Percentiles rank a stretch among this genome's conserved stretches.
Evolutionary conservation across 2,113 vertebrate genomes (phyloP).

Genomic region (Gambusia affinis): DNA sequence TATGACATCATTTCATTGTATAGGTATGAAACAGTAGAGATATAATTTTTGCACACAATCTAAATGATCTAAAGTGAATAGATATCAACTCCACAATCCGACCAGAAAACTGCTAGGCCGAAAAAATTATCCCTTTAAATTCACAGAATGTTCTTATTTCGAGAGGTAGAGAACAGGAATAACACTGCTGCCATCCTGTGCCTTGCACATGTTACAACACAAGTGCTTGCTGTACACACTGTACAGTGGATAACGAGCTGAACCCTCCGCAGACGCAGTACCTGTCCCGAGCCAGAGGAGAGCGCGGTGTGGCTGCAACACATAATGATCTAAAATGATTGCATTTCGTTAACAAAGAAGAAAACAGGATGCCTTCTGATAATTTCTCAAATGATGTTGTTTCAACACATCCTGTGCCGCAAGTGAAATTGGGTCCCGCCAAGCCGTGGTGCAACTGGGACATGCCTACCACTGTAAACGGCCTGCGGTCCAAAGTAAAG

Average conservation of each 20-base stretch:
- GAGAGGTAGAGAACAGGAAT: background rate
- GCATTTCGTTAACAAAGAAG: background rate
- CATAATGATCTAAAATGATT: background rate
- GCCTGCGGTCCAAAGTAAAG: background rate
- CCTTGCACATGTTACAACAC: constrained; percentile 24
- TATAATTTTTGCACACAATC: background rate
- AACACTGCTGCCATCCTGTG: constrained; percentile 56
- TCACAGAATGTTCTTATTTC: background rate
- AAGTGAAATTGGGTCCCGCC: background rate
- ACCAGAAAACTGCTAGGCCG: background rate
- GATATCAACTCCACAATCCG: background rate
- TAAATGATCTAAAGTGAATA: no score
- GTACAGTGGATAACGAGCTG: background rate
- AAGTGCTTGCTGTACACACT: background rate
- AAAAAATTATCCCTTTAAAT: background rate
- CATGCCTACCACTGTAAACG: background rate
- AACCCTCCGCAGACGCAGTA: constrained; percentile 13
- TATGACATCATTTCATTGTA: background rate
- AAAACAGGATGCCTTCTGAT: constrained; percentile 8
- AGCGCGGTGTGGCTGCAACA: constrained; percentile 7
- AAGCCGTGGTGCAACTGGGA: background rate
- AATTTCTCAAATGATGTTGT: background rate
- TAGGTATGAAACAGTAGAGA: background rate
- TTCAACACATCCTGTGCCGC: constrained; percentile 3
- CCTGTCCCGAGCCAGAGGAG: constrained; percentile 21